These are phyloP conservation scores for Typhlichthys eigenmanni DNA, from an alignment of 2,797 vertebrate genomes.

Conservation along the genomic window DNA sequence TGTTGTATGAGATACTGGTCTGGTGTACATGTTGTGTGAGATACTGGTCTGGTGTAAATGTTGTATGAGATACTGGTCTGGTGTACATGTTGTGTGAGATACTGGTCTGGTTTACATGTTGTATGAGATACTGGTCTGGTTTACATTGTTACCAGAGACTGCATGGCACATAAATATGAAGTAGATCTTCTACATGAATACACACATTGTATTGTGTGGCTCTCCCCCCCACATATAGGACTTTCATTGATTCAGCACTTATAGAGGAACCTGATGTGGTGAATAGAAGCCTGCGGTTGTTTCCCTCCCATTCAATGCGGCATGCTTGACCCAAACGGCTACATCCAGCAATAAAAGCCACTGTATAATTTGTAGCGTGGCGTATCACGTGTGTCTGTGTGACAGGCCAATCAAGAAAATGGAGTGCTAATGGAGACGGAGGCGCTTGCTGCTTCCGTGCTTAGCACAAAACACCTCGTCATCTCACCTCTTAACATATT, in stretches of 20 bases:
- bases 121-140: too few relatives aligned
- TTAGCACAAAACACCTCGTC: constrained; percentile 43
- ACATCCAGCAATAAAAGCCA: constrained; percentile 55
- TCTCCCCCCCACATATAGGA: constrained; percentile 20
- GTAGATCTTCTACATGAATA: constrained; percentile 5
- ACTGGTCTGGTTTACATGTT: too few relatives aligned
- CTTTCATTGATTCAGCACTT: constrained; percentile 49
- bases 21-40: too few relatives aligned
- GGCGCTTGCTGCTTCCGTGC: constrained; percentile 27
- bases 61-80: too few relatives aligned
- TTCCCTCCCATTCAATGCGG: constrained; percentile 44
- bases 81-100: too few relatives aligned
- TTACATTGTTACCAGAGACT: too few relatives aligned
- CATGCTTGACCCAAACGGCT: constrained; percentile 52
- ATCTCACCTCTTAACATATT: constrained; percentile 70
- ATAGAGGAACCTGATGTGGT: constrained; percentile 14
- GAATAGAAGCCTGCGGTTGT: background rate
- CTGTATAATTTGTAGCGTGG: constrained; percentile 47
- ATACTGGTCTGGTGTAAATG: too few relatives aligned
- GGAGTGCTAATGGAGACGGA: constrained; percentile 75
- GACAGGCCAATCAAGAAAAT: constrained; percentile 77
- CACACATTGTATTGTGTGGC: constrained; percentile 19
- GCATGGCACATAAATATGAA: too few relatives aligned
- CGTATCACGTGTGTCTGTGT: constrained; percentile 55
- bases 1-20: too few relatives aligned